These are phyloP conservation scores for Troglohyphantes excavatus DNA, from an alignment of 2,888 invertebrate species.

Conservation along the genomic window DNA sequence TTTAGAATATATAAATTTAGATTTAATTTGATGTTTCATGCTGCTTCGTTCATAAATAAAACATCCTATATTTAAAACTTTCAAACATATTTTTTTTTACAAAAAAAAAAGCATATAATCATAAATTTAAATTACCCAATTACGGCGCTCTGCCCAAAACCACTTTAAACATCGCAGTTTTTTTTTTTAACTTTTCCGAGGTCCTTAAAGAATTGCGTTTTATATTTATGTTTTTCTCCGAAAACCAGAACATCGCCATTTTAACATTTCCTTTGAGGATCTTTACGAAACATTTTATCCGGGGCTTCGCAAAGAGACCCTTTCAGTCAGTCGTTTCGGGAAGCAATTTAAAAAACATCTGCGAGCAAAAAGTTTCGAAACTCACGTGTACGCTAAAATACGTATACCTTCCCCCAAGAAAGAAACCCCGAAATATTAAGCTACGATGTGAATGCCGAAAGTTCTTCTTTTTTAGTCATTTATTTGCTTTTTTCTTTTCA, in stretches of 20 bases:
- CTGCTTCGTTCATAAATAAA: no score
- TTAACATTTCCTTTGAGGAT: conserved; percentile 72
- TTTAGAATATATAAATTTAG: no score
- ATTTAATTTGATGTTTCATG: no score
- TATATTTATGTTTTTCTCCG: conserved; percentile 53
- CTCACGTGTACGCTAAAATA: conserved; percentile 33
- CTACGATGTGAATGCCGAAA: conserved; percentile 41
- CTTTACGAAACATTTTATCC: conserved; percentile 50
- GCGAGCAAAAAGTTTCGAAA: conserved; percentile 70
- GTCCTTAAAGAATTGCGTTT: conserved; percentile 37
- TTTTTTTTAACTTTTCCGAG: conserved; percentile 12
- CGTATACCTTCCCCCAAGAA: conserved; percentile 16
- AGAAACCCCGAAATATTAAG: conserved; percentile 34
- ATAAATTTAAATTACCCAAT: conserved; percentile 71
- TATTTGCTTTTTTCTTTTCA: not conserved
- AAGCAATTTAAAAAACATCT: conserved; percentile 75
- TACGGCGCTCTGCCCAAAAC: conserved; percentile 11
- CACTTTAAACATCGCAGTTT: not conserved
- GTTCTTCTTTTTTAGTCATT: not conserved
- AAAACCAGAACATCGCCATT: conserved; percentile 70
- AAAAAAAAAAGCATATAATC: not conserved
- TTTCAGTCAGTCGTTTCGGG: conserved; percentile 69
- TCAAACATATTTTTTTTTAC: not conserved
- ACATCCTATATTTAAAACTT: no score
- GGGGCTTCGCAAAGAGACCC: not conserved